Evolutionary conservation across 2,113 vertebrate genomes (phyloP).

Genomic region (Dipodomys spectabilis): DNA sequence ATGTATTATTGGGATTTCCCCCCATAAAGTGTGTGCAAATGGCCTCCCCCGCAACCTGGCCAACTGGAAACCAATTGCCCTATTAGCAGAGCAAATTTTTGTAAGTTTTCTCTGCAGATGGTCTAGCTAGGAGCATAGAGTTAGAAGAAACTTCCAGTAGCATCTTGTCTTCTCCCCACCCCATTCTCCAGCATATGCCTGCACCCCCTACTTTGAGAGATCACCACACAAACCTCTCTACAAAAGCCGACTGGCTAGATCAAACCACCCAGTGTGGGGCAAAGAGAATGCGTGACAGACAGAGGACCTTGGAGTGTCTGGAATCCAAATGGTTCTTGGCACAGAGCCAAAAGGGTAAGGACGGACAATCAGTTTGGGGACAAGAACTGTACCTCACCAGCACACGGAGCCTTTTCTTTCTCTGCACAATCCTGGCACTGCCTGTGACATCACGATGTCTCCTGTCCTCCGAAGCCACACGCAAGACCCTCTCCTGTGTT

Average conservation of each 20-base stretch:
- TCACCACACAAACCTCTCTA: slow-evolving; percentile 55
- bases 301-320: slow-evolving; percentile 64
- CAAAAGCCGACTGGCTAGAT: slow-evolving; percentile 53
- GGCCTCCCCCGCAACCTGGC: too few species aligned
- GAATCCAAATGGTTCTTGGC: slow-evolving; percentile 78
- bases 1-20: neutral
- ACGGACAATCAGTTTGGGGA: slow-evolving; percentile 76
- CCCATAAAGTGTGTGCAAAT: neutral
- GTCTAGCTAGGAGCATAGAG: neutral
- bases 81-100: neutral
- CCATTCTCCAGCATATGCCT: neutral
- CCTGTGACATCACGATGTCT: slow-evolving; percentile 69
- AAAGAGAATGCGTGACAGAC: slow-evolving; percentile 66
- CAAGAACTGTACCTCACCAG: slow-evolving; percentile 76
- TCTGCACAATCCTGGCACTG: slow-evolving; percentile 72
- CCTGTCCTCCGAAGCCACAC: slow-evolving; percentile 53
- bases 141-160: neutral
- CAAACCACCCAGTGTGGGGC: slow-evolving; percentile 34
- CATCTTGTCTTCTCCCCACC: neutral
- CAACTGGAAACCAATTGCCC: neutral
- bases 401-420: slow-evolving; percentile 74
- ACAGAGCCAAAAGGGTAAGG: slow-evolving; percentile 73
- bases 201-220: neutral
- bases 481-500: slow-evolving; percentile 69
- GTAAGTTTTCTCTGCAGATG: neutral